phyloP scores from a whole-genome alignment of 2,888 invertebrate species.

The Ferdinandea cuprea region DNA sequence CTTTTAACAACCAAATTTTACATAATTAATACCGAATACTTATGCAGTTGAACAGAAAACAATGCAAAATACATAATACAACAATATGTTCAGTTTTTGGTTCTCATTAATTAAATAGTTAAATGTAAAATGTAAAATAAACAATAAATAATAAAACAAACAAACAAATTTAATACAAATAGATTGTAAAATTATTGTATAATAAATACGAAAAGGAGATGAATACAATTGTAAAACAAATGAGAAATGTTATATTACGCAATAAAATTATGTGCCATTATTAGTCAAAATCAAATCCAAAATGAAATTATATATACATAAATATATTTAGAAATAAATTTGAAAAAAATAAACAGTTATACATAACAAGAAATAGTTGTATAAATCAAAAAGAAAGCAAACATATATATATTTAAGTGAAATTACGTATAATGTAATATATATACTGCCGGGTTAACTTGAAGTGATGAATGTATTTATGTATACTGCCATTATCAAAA shows the following conservation, averaged over 20 bases:
- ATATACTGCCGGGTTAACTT: too few relatives aligned
- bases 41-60: conserved; percentile 11
- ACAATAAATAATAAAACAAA: conserved; percentile 46
- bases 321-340: conserved; percentile 55
- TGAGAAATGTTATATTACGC: conserved; percentile 78
- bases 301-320: conserved; percentile 64
- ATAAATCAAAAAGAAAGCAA: conserved; percentile 50
- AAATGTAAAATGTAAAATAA: conserved; percentile 52
- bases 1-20: conserved; percentile 35
- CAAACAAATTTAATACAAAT: not conserved
- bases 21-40: conserved; percentile 9
- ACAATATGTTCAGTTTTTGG: conserved; percentile 1
- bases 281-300: conserved; percentile 77
- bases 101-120: conserved; percentile 7
- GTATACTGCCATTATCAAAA: too few relatives aligned
- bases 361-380: conserved; percentile 43
- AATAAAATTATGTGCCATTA: conserved; percentile 83
- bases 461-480: too few relatives aligned
- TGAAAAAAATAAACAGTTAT: conserved; percentile 23
- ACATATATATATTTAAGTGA: conserved; percentile 43
- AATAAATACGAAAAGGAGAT: conserved; percentile 29
- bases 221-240: conserved; percentile 58
- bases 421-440: conserved; percentile 39
- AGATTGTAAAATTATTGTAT: conserved; percentile 35
- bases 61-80: not conserved